These are phyloP conservation scores for Sebastolobus alascanus DNA, from an alignment of 2,797 vertebrate species.

Conservation along the genomic window DNA sequence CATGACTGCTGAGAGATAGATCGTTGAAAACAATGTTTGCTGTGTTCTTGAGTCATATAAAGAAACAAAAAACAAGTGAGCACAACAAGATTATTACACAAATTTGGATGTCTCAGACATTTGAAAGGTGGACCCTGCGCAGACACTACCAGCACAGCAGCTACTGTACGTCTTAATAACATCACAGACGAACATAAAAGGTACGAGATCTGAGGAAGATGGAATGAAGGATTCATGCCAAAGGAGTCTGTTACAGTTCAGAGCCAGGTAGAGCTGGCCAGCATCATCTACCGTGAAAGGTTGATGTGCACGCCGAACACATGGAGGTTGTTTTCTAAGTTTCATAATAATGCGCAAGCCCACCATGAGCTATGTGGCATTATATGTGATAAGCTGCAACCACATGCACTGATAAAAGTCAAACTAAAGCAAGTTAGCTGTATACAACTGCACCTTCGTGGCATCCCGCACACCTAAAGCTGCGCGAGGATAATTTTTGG, in stretches of 20 bases:
- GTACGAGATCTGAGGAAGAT: constrained; percentile 5
- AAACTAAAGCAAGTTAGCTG: not conserved
- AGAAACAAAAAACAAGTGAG: not conserved
- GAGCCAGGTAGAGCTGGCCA: constrained; percentile 10
- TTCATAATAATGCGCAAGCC: constrained; percentile 3
- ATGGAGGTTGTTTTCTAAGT: not conserved
- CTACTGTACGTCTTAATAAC: constrained; percentile 1
- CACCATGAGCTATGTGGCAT: not conserved
- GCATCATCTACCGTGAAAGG: not conserved
- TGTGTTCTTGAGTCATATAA: constrained; percentile 30
- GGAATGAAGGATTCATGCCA: constrained; percentile 31
- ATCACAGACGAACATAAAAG: constrained; percentile 17
- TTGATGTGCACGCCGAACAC: constrained; percentile 24
- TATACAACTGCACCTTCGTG: not conserved
- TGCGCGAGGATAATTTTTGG: not conserved
- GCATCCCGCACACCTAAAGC: not conserved
- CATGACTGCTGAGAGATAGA: constrained; percentile 27
- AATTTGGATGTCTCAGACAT: not conserved
- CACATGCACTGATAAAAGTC: not conserved
- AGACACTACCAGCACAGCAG: constrained; percentile 12
- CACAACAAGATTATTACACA: not conserved
- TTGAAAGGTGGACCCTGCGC: not conserved
- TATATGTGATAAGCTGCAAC: not conserved
- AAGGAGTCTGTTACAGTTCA: constrained; percentile 23
- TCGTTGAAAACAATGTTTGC: constrained; percentile 37